Evolutionary conservation across 1,140 invertebrate species (phyloP), one percentile per base, ranked within the genome.

Genomic region (Monomorium pharaonis): DNA sequence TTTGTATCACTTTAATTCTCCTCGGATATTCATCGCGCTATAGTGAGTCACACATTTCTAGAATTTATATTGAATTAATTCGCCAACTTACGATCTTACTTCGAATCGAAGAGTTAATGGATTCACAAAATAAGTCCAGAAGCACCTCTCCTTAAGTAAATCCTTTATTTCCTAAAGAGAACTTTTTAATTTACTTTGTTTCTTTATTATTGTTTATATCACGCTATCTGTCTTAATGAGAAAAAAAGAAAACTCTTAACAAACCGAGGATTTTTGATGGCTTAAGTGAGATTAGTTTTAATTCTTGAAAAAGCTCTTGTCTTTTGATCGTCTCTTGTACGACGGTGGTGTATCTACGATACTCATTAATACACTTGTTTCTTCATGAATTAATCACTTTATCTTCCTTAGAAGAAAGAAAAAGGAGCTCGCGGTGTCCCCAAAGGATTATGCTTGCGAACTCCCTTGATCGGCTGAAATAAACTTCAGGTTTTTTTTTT

Each of bases 231-330:
- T 16, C 10, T 51, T 67, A 51, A 80, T 51, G 2, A 58, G 27
- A 30, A 30, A 21, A 44, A 58, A 72, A n/a, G 16, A 72, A 30
- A 18, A 33, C 37, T 58, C 1, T 54, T 42, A 54, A 56, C 27
- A 18, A 21, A n/a, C 3, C 33, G 4, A 56, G 37, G 6, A 33
- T 47, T 9, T 24, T 76, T n/a, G 24, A 12, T 14, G 30, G 24
- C 37, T 72, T 21, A 56, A 81, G 24, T 42, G n/a, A 81, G 47
- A 70, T 69, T 37, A 70, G 27, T 30, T 70, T 70, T 70, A 56
- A 70, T 63, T 33, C 21, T 33, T 12, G n/a, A 60, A 63, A 33
- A 44, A 33, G n/a, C 0, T 78, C 44, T 33, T 3, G n/a, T 42
- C n/a, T n/a, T n/a, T 33, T 54, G 30, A 78, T 37, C 33, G 27